Evolutionary conservation across 1,140 invertebrate genomes (phyloP).

Genomic region (Archivesica marissinica): DNA sequence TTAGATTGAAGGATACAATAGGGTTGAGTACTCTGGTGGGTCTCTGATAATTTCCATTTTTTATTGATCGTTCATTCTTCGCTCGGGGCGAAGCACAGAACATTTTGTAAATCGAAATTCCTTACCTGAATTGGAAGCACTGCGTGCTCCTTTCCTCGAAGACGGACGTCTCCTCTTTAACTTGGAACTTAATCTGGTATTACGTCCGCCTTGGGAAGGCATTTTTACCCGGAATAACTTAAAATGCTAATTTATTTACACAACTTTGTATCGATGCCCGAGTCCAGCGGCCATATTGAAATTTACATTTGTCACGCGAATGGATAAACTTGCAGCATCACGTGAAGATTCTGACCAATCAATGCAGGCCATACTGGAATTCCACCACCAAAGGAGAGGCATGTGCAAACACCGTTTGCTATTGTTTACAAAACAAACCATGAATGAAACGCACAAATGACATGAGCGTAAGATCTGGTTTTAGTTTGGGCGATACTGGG

Average conservation of each 20-base stretch:
- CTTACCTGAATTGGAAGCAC: slow-evolving; percentile 35
- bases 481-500: slow-evolving; percentile 62
- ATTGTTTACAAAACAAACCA: not conserved
- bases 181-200: slow-evolving; percentile 78
- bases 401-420: slow-evolving; percentile 47
- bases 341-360: slow-evolving; percentile 75
- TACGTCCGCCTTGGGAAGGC: slow-evolving; percentile 76
- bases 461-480: slow-evolving; percentile 60
- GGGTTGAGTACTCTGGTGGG: too few species aligned
- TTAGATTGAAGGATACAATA: too few species aligned
- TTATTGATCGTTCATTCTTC: slow-evolving; percentile 32
- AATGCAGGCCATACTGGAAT: slow-evolving; percentile 45
- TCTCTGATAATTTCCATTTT: not conserved
- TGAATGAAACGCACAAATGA: not conserved
- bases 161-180: slow-evolving; percentile 30
- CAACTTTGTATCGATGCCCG: slow-evolving; percentile 49
- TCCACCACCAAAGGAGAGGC: slow-evolving; percentile 33
- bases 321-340: slow-evolving; percentile 75
- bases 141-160: slow-evolving; percentile 16
- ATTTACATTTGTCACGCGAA: slow-evolving; percentile 72
- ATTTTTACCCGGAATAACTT: slow-evolving; percentile 67
- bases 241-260: slow-evolving; percentile 60
- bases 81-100: not conserved
- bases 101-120: slow-evolving; percentile 2
- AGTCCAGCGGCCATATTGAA: slow-evolving; percentile 79